These are phyloP conservation scores for Ectemnius cavifrons DNA, from an alignment of 2,888 invertebrate genomes.

Conservation along the genomic window DNA sequence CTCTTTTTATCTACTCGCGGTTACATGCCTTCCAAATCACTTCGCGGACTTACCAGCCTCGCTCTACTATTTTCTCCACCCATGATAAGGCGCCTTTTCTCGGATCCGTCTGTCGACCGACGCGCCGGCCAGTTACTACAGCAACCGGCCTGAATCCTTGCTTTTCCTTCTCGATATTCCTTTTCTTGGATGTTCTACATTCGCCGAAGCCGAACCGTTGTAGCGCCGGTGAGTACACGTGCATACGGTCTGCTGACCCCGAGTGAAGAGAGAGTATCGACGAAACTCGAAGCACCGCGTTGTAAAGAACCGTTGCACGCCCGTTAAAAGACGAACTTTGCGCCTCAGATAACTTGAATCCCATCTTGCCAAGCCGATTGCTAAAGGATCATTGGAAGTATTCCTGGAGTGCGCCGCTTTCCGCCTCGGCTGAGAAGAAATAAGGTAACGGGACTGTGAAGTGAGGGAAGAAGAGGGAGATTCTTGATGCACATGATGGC, in stretches of 20 bases:
- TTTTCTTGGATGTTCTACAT: too few relatives aligned
- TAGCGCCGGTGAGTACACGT: slow-evolving; percentile 1
- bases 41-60: slow-evolving; percentile 23
- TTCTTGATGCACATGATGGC: background rate
- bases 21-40: slow-evolving; percentile 54
- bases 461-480: too few relatives aligned
- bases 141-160: background rate
- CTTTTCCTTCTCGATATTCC: background rate
- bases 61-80: background rate
- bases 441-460: slow-evolving; percentile 8
- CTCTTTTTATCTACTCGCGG: background rate
- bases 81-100: background rate
- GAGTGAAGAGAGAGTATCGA: slow-evolving; percentile 16
- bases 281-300: slow-evolving; percentile 11
- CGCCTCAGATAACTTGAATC: slow-evolving; percentile 43
- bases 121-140: background rate
- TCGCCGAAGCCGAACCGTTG: too few relatives aligned
- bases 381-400: slow-evolving; percentile 1
- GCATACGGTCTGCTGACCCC: background rate
- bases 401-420: slow-evolving; percentile 20
- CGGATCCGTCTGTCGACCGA: slow-evolving; percentile 8
- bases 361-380: slow-evolving; percentile 40
- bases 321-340: slow-evolving; percentile 42
- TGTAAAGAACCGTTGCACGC: slow-evolving; percentile 5
- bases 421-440: slow-evolving; percentile 23